These are phyloP conservation scores for Microplitis manilae DNA, from an alignment of 2,888 invertebrate species.

Conservation along the genomic window DNA sequence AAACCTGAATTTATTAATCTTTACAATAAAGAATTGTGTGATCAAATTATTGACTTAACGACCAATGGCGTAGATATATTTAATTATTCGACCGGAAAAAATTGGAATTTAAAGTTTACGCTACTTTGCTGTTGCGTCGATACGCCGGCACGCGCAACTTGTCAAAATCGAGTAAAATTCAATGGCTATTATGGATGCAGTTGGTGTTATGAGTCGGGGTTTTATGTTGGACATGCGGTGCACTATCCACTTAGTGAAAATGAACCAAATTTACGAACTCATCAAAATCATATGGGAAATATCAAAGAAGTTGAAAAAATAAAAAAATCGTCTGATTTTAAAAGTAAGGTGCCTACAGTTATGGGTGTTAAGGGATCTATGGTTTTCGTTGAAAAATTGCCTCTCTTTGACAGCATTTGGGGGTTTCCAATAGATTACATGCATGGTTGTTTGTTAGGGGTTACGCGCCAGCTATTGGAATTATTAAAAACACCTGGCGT, in stretches of 20 bases:
- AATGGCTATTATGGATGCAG: slow-evolving; percentile 36
- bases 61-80: slow-evolving; percentile 10
- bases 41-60: slow-evolving; percentile 5
- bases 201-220: slow-evolving; percentile 42
- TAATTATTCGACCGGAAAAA: neutral
- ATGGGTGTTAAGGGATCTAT: too few relatives aligned
- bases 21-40: slow-evolving; percentile 4
- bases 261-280: slow-evolving; percentile 31
- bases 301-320: too few relatives aligned
- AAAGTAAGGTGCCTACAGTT: too few relatives aligned
- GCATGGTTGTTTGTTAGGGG: too few relatives aligned
- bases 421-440: too few relatives aligned
- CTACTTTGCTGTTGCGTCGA: slow-evolving; percentile 23
- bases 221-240: slow-evolving; percentile 34
- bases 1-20: slow-evolving; percentile 27
- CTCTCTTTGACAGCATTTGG: too few relatives aligned
- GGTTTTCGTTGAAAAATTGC: too few relatives aligned
- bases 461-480: too few relatives aligned
- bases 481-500: too few relatives aligned
- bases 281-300: too few relatives aligned
- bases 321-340: too few relatives aligned
- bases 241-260: slow-evolving; percentile 33
- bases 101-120: slow-evolving; percentile 25
- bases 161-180: slow-evolving; percentile 35
- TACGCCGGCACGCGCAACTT: too few relatives aligned